Conservation (phyloP, 2,113 vertebrate genomes). For the Muntiacus reevesi region DNA sequence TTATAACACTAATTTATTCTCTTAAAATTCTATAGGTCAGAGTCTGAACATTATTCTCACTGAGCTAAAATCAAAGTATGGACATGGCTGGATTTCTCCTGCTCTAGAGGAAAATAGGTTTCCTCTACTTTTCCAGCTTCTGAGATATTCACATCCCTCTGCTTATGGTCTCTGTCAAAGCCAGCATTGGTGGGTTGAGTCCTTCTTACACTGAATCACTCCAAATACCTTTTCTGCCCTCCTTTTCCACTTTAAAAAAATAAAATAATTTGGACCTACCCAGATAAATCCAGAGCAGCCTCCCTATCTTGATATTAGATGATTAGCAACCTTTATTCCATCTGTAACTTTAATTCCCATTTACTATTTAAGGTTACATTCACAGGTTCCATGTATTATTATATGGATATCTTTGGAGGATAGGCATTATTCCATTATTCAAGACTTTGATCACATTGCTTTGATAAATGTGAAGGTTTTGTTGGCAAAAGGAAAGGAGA, state of each 20-base stretch:
- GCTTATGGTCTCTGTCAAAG: not conserved
- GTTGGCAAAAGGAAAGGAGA: not conserved
- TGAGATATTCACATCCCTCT: not conserved
- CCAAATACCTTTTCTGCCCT: not conserved
- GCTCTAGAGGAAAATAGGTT: not conserved
- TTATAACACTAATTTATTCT: not conserved
- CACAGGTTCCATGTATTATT: not conserved
- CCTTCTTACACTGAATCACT: not conserved
- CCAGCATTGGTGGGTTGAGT: not conserved
- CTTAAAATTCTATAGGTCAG: not conserved
- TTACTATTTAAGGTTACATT: not conserved
- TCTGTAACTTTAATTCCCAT: not conserved
- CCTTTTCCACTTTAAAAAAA: not conserved
- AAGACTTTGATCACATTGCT: not conserved
- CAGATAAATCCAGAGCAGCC: not conserved
- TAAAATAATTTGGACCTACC: not conserved
- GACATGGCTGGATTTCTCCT: not conserved
- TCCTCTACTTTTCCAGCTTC: not conserved
- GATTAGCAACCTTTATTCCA: not conserved
- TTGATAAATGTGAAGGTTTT: not conserved
- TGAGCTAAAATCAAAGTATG: not conserved
- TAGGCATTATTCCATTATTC: not conserved
- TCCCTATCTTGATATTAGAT: not conserved
- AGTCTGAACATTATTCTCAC: not conserved
- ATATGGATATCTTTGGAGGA: not conserved